Evolutionary conservation across 2,113 vertebrate species (phyloP).

Genomic region (Columbina picui): DNA sequence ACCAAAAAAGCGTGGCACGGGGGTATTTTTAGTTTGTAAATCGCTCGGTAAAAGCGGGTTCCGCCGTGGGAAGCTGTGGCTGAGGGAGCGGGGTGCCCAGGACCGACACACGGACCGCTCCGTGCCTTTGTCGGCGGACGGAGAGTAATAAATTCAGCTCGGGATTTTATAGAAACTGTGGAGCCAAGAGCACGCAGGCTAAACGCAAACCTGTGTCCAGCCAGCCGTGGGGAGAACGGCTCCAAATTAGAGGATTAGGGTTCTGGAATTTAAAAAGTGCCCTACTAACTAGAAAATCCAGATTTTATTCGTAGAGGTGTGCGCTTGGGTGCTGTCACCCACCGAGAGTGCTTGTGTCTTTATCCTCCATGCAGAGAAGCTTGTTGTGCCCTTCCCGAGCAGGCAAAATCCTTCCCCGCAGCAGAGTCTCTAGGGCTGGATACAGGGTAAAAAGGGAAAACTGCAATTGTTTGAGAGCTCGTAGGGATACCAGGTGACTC

Average conservation of each 20-base stretch:
- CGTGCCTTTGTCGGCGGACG: not conserved
- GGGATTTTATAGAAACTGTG: not conserved
- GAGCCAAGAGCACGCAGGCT: not conserved
- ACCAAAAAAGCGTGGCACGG: not conserved
- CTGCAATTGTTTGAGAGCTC: not conserved
- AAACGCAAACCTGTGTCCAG: not conserved
- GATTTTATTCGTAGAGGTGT: not conserved
- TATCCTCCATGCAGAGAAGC: not conserved
- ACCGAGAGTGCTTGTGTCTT: not conserved
- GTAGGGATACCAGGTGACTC: not conserved
- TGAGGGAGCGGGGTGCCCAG: not conserved
- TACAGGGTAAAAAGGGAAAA: not conserved
- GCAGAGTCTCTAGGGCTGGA: not conserved
- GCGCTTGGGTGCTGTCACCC: not conserved
- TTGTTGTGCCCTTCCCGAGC: not conserved
- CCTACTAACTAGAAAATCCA: not conserved
- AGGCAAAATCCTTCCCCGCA: not conserved
- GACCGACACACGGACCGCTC: not conserved
- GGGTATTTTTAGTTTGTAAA: not conserved
- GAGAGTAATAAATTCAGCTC: not conserved
- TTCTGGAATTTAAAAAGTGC: fast-evolving
- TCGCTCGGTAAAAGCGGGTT: not conserved
- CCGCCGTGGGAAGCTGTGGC: not conserved
- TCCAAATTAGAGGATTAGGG: not conserved
- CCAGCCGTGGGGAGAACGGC: not conserved